Base-by-base conservation (phyloP, 2,888 invertebrate genomes). In the Agrilus biguttatus region DNA sequence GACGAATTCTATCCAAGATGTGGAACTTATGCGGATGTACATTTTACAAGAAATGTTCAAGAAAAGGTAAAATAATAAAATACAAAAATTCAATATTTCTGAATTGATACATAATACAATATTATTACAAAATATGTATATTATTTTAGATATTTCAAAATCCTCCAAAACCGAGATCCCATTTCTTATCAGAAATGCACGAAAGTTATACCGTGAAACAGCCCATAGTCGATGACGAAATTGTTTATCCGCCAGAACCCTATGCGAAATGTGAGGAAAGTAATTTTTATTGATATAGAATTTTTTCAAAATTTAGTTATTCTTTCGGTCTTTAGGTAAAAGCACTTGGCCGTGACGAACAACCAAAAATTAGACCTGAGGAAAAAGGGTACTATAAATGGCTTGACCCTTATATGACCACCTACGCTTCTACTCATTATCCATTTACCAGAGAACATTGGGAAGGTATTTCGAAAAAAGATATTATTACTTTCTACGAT, bases 401-500 rank as follows among this genome's bases (percentile, higher is more conserved):
- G 44, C 45, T 63, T 41, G 69, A 69, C 53, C 64, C 65, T 28
- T 70, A 69, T 47, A 50, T 66, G 43, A 65, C 65, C 5, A 63
- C 62, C 3, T 56, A 58, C 37, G 57, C 57, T 45, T 51, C 58
- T 12, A 52, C 55, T 3, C 63, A 63, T 49, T 46, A 58, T 12
- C 59, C 61, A 8, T 63, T 62, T 47, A 56, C 50, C 8, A 44
- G 51, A 33, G 52, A 60, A 2, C 55, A 62, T 47, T 50, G 59
- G 39, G 50, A 60, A 33, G 59, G 56, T 13, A 50, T 60, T 14
- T 59, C 61, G 1, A 56, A 54, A 43, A 65, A 65, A 43, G 63
- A 69, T 47, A 54, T 63, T 14, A 51, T 62, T 5, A 69, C 68
- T 5, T 61, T 55, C 47, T 68, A 67, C 47, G 66, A 65, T 48